Conservation (phyloP, 2,888 invertebrate species). For the Uloborus plumipes region DNA sequence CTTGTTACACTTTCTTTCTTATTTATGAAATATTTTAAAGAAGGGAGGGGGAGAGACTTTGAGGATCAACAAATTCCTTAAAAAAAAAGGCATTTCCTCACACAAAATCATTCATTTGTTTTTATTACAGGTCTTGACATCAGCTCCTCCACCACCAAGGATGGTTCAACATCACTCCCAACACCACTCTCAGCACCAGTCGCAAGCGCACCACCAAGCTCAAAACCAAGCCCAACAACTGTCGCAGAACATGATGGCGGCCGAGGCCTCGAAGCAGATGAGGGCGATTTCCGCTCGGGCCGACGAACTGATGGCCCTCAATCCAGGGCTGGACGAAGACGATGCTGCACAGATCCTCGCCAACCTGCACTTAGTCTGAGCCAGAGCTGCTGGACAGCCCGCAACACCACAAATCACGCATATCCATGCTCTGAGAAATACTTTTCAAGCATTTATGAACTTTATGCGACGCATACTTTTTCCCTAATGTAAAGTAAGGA, state of each 20-base stretch:
- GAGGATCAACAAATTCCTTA: too few species aligned
- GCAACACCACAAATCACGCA: too few species aligned
- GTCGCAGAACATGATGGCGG: slow-evolving; percentile 7
- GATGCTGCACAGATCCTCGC: slow-evolving; percentile 30
- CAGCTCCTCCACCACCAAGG: slow-evolving; percentile 5
- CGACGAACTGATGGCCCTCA: slow-evolving; percentile 17
- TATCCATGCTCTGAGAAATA: too few species aligned
- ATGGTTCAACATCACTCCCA: background rate
- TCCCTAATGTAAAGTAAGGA: too few species aligned
- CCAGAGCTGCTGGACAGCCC: slow-evolving; percentile 13
- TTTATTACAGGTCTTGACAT: background rate
- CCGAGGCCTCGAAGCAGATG: slow-evolving; percentile 22
- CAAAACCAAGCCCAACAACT: background rate
- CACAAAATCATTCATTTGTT: too few species aligned
- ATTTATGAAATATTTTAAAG: too few species aligned
- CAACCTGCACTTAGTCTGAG: slow-evolving; percentile 15
- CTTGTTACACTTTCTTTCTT: too few species aligned
- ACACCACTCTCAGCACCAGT: background rate
- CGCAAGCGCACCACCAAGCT: background rate
- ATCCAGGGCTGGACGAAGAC: slow-evolving; percentile 12
- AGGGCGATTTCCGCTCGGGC: slow-evolving; percentile 5
- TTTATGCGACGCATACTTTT: too few species aligned
- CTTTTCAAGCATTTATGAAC: too few species aligned
- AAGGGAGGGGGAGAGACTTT: too few species aligned
- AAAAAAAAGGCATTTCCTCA: too few species aligned